Conservation (phyloP, 2,888 invertebrate species). For the Blastobasis adustella region DNA sequence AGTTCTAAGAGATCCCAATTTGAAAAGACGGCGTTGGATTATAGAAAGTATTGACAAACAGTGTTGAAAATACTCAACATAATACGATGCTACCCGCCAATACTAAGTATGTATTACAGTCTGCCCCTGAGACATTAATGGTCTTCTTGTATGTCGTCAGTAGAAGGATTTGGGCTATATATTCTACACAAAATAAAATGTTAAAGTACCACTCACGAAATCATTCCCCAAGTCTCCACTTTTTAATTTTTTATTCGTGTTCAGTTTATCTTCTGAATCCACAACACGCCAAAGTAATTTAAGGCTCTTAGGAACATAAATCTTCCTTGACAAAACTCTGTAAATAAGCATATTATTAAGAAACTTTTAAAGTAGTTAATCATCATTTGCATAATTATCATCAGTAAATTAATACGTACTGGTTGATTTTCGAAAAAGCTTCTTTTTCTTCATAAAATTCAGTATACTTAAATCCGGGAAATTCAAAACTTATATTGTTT, state of each 20-base stretch:
- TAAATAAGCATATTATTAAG: constrained; percentile 11
- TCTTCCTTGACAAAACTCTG: constrained; percentile 37
- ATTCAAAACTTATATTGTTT: constrained; percentile 42
- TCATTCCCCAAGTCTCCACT: constrained; percentile 21
- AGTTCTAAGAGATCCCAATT: no score
- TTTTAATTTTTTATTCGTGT: constrained; percentile 17
- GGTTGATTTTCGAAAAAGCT: constrained; percentile 47
- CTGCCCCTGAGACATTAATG: no score
- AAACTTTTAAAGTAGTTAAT: background rate
- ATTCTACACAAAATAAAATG: no score
- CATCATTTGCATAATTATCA: background rate
- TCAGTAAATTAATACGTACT: constrained; percentile 38
- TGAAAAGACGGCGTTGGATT: no score
- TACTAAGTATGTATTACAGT: no score
- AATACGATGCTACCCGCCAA: no score
- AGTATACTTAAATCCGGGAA: constrained; percentile 49
- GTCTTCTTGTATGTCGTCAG: no score
- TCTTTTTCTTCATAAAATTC: constrained; percentile 40
- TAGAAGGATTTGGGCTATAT: no score
- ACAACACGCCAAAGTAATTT: constrained; percentile 42
- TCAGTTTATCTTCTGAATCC: constrained; percentile 21
- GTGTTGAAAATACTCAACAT: no score
- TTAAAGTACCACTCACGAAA: constrained; percentile 27
- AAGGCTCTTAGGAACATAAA: constrained; percentile 33
- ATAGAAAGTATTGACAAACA: no score